These are phyloP conservation scores for Leptopterna dolabrata DNA, from an alignment of 2,888 invertebrate genomes.

Conservation along the genomic window DNA sequence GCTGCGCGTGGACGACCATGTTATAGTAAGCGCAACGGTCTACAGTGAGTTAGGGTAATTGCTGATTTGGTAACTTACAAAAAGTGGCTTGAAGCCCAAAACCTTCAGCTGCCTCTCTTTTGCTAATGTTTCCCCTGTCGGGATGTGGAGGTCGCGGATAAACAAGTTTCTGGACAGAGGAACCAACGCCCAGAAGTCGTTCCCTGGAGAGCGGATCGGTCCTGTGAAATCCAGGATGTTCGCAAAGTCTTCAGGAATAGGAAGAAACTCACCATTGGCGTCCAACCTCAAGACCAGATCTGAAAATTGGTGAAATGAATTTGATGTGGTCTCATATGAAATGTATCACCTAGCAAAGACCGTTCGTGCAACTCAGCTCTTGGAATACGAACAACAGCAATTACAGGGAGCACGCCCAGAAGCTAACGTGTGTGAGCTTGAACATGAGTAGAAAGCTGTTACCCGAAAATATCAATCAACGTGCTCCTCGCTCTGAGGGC, in stretches of 20 bases:
- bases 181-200: conserved; percentile 70
- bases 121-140: conserved; percentile 72
- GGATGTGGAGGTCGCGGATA: conserved; percentile 67
- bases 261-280: conserved; percentile 67
- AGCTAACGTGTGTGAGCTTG: too few species aligned
- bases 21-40: too few species aligned
- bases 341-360: too few species aligned
- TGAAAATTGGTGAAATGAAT: conserved; percentile 64
- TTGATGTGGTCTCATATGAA: too few species aligned
- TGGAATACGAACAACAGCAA: too few species aligned
- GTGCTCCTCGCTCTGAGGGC: too few species aligned
- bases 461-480: too few species aligned
- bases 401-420: too few species aligned
- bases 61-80: conserved; percentile 64
- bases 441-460: too few species aligned
- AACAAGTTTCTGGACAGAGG: conserved; percentile 74
- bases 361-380: too few species aligned
- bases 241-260: conserved; percentile 65
- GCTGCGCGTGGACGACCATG: too few species aligned
- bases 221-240: conserved; percentile 64
- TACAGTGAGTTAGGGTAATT: too few species aligned
- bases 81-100: conserved; percentile 68
- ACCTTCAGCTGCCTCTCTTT: conserved; percentile 75
- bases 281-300: conserved; percentile 75
- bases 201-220: conserved; percentile 66